Percentiles rank a stretch among this genome's conserved stretches.
Conservation (phyloP, 1,140 invertebrate genomes). For the Melitaea cinxia region DNA sequence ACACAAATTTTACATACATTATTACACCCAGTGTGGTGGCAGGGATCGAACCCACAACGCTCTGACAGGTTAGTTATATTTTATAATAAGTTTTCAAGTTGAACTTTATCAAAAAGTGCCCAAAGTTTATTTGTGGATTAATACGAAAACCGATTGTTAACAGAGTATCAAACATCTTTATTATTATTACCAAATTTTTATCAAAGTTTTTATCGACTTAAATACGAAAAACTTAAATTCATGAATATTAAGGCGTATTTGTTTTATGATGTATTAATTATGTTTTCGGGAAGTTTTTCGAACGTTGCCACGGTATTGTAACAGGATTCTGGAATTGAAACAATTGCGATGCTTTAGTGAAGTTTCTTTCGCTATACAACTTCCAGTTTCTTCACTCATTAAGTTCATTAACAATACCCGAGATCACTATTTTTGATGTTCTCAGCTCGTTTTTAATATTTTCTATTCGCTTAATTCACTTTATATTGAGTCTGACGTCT, state of each 20-base stretch:
- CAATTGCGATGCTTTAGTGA: conserved; percentile 62
- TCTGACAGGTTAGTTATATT: too few species aligned
- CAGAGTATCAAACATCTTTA: conserved; percentile 2
- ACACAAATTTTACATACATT: too few species aligned
- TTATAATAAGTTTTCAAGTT: background rate
- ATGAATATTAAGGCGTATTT: conserved; percentile 49
- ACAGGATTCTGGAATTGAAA: conserved; percentile 68
- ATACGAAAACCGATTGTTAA: background rate
- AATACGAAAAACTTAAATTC: conserved; percentile 38
- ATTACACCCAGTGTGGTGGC: too few species aligned
- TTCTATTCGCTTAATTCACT: conserved; percentile 70
- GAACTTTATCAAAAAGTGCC: background rate
- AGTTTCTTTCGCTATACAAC: conserved; percentile 62
- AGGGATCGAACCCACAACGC: too few species aligned
- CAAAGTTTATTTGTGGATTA: background rate
- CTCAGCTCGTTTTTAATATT: conserved; percentile 71
- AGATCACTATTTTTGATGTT: conserved; percentile 76
- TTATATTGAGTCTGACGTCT: conserved; percentile 63
- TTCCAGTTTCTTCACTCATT: conserved; percentile 70
- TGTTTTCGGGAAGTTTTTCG: conserved; percentile 48
- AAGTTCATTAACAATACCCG: conserved; percentile 76
- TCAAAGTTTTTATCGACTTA: conserved; percentile 35
- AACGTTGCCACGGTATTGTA: conserved; percentile 54
- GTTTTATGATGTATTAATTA: conserved; percentile 66
- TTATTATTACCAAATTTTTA: conserved; percentile 17